A percentile compares a stretch with the other conserved stretches of the same genome.
Evolutionary conservation across 2,797 vertebrate species (phyloP).

Genomic region (Protosalanx chinensis): DNA sequence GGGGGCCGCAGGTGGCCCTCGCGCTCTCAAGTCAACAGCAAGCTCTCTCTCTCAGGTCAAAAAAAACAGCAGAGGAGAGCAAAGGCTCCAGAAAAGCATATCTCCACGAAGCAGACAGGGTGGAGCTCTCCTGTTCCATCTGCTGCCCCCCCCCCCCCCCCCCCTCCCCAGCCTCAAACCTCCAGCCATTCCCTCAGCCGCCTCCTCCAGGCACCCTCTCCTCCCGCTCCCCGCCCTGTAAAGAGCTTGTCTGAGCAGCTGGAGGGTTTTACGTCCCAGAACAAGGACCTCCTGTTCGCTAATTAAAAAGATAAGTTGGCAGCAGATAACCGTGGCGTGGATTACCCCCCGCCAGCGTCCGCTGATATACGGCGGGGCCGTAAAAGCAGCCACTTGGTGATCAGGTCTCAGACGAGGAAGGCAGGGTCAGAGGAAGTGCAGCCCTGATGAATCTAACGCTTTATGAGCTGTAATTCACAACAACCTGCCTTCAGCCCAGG

Average conservation of each 20-base stretch:
- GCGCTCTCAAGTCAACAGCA: background rate
- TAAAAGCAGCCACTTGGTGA: background rate
- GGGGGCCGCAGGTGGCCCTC: background rate
- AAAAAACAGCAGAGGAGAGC: slow-evolving; percentile 17
- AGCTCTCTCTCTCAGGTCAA: too few relatives aligned
- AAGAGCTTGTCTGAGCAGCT: background rate
- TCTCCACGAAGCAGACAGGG: slow-evolving; percentile 2
- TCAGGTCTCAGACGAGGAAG: background rate
- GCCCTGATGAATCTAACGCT: background rate
- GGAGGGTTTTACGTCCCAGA: slow-evolving; percentile 7
- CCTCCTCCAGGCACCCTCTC: background rate
- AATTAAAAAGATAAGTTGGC: slow-evolving; percentile 17
- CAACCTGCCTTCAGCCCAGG: background rate
- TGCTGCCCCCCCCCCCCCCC: slow-evolving; percentile 56
- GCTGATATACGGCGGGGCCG: slow-evolving; percentile 7
- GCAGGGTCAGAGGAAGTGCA: background rate
- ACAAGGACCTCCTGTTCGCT: background rate
- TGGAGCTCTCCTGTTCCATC: slow-evolving; percentile 14
- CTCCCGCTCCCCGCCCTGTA: background rate
- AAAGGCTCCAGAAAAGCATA: slow-evolving; percentile 33
- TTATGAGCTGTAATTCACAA: slow-evolving; percentile 5
- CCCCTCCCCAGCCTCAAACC: slow-evolving; percentile 50
- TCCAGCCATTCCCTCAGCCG: slow-evolving; percentile 30
- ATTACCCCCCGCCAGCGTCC: slow-evolving; percentile 2
- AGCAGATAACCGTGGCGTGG: slow-evolving; percentile 14